phyloP scores from a whole-genome alignment of 2,113 vertebrate species.

The Pipra filicauda region DNA sequence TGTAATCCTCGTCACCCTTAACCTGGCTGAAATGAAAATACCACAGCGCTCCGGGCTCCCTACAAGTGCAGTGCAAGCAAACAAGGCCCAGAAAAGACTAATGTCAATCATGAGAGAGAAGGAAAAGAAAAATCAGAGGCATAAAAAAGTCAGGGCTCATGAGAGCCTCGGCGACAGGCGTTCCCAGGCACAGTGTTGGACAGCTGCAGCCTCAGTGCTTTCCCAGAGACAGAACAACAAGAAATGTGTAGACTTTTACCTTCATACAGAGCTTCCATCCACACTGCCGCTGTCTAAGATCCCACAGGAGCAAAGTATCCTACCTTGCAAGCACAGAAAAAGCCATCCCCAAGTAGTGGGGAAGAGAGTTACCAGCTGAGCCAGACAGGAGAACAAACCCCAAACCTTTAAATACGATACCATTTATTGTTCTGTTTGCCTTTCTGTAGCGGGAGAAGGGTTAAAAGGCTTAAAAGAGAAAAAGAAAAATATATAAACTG shows the following conservation, averaged over 20 bases:
- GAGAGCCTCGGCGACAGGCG: neutral
- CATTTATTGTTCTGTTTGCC: neutral
- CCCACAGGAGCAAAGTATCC: neutral
- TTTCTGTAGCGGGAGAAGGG: neutral
- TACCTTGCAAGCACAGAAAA: neutral
- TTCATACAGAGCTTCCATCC: neutral
- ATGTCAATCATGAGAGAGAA: slow-evolving; percentile 41
- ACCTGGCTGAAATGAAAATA: slow-evolving; percentile 53
- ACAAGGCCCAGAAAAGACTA: slow-evolving; percentile 51
- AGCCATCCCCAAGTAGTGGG: neutral
- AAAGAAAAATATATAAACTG: neutral
- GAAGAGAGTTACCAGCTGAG: neutral
- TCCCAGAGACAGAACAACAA: neutral
- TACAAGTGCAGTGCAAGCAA: slow-evolving; percentile 19
- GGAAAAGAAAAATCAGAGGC: neutral
- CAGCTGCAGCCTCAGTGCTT: neutral
- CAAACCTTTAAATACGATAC: accelerated
- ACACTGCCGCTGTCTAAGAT: neutral
- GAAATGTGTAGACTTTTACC: neutral
- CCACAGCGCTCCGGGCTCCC: slow-evolving; percentile 36
- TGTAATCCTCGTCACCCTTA: slow-evolving; percentile 67
- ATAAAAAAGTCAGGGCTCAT: slow-evolving; percentile 10
- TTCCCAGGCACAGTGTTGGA: neutral
- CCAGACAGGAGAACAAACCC: neutral
- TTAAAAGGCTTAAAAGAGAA: neutral